phyloP scores from a whole-genome alignment of 2,888 invertebrate genomes.

The Andricus quercusramuli region DNA sequence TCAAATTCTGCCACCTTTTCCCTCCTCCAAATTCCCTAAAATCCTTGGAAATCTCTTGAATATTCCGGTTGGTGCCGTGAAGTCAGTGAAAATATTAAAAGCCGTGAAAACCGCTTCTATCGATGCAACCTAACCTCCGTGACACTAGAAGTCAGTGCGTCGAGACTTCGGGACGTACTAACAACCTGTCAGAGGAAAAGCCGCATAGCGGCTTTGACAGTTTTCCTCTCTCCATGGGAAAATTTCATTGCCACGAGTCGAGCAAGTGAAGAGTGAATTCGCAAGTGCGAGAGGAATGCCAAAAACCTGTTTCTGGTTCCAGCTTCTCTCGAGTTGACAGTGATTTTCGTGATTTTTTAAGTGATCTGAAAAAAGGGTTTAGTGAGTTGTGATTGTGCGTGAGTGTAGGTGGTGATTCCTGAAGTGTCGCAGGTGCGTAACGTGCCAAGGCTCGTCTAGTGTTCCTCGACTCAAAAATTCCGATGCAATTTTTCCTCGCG shows the following conservation, averaged over 20 bases:
- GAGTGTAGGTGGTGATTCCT: conserved; percentile 8
- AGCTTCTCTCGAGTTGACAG: conserved; percentile 24
- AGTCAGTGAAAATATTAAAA: neutral
- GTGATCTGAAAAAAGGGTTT: neutral
- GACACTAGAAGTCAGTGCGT: conserved; percentile 51
- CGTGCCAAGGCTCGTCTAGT: conserved; percentile 2
- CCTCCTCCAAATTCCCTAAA: neutral
- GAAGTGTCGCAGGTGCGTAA: conserved; percentile 22
- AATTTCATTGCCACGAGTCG: neutral
- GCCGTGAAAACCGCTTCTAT: conserved; percentile 1
- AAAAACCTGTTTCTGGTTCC: neutral
- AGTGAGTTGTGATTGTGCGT: neutral
- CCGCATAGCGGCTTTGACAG: conserved; percentile 34
- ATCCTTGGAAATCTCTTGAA: no score
- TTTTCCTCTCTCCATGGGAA: neutral
- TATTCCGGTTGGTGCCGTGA: neutral
- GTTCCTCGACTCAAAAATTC: conserved; percentile 4
- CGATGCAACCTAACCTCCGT: conserved; percentile 55
- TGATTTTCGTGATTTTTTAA: conserved; percentile 9
- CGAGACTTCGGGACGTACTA: conserved; percentile 41
- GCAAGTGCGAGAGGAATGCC: neutral
- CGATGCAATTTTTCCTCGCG: conserved; percentile 32
- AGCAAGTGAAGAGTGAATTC: conserved; percentile 1
- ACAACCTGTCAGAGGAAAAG: conserved; percentile 37
- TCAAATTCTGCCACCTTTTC: neutral